phyloP scores from a whole-genome alignment of 2,888 invertebrate species.

The Parasteatoda lunata region DNA sequence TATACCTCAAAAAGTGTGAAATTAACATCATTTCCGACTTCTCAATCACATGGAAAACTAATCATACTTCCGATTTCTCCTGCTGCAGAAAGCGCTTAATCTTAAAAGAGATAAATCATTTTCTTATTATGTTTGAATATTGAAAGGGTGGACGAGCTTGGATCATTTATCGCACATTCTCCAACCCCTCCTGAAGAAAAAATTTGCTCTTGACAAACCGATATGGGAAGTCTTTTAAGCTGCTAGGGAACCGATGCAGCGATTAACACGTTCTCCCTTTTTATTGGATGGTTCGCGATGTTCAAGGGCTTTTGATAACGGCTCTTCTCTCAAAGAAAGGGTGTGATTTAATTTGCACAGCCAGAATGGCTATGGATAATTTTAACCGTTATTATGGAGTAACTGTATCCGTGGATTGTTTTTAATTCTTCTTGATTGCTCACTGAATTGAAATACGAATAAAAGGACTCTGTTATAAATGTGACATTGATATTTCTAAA shows the following conservation, averaged over 20 bases:
- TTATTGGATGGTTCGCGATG: conserved; percentile 22
- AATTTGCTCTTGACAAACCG: conserved; percentile 38
- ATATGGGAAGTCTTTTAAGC: conserved; percentile 35
- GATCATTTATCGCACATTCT: conserved; percentile 30
- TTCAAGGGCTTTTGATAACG: conserved; percentile 2
- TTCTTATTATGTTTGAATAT: conserved; percentile 56
- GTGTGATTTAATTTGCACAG: background rate
- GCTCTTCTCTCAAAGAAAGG: background rate
- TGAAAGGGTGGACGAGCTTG: conserved; percentile 7
- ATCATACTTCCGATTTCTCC: conserved; percentile 2
- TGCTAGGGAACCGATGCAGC: conserved; percentile 28
- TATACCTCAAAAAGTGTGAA: background rate
- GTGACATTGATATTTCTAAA: too few relatives aligned
- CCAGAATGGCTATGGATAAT: background rate
- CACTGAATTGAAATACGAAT: background rate
- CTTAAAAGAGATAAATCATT: conserved; percentile 37
- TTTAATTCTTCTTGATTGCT: background rate
- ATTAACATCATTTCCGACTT: background rate
- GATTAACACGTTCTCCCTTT: conserved; percentile 43
- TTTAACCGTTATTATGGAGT: background rate
- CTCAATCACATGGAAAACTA: conserved; percentile 1
- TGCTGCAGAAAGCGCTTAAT: background rate
- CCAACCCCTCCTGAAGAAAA: background rate
- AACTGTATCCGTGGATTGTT: background rate
- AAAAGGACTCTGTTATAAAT: too few relatives aligned